phyloP scores from a whole-genome alignment of 2,888 invertebrate species.

The Epiblema foenella region DNA sequence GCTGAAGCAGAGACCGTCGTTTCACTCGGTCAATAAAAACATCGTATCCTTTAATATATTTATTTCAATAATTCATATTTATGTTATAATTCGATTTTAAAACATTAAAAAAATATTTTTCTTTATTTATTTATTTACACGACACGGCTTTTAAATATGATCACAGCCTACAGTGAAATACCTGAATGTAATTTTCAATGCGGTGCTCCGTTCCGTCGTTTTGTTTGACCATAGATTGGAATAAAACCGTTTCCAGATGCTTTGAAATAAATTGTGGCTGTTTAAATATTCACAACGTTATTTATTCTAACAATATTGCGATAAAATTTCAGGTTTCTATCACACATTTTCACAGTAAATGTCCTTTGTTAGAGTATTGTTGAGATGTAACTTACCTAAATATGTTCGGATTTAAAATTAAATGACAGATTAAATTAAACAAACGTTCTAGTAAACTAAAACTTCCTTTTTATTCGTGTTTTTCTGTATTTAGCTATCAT shows the following conservation, averaged over 20 bases:
- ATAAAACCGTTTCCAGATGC: constrained; percentile 4
- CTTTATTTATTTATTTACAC: too few species aligned
- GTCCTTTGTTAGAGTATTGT: neutral
- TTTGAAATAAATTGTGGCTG: constrained; percentile 7
- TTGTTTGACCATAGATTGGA: constrained; percentile 1
- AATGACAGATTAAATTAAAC: neutral
- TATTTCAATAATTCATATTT: too few species aligned
- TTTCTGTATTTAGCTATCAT: too few species aligned
- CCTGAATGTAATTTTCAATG: neutral
- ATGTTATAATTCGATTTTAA: too few species aligned
- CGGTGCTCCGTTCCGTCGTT: too few species aligned
- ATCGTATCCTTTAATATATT: too few species aligned
- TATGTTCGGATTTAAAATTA: neutral
- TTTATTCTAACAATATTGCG: constrained; percentile 3
- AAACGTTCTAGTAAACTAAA: neutral
- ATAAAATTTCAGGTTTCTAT: constrained; percentile 6
- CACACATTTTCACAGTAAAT: neutral
- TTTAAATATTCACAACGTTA: neutral
- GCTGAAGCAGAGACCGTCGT: too few species aligned
- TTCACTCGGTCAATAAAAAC: too few species aligned
- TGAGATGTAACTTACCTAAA: neutral
- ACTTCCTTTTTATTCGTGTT: too few species aligned
- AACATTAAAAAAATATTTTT: too few species aligned
- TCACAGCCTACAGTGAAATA: too few species aligned
- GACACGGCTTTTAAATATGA: too few species aligned